Base-by-base conservation (phyloP, 1,140 invertebrate species). In the Onthophagus taurus region DNA sequence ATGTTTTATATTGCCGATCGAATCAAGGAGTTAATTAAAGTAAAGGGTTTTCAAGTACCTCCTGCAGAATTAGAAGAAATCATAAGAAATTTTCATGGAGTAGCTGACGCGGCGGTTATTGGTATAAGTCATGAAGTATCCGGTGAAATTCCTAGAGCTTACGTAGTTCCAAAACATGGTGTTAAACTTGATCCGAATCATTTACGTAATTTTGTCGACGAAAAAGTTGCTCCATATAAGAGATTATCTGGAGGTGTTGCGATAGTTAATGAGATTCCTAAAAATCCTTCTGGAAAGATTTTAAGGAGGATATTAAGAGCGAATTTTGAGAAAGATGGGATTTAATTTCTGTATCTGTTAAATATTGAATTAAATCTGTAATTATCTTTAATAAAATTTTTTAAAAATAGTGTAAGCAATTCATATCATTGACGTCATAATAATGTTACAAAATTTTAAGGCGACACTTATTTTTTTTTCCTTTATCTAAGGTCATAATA, bases 11-110 rank as follows among this genome's bases (percentile, higher is more conserved):
- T 91, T 45, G 75, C 78, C 1, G 88, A 89, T 51, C 66, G 87
- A 46, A 51, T 88, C 2, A 91, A 91, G 52, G 87, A 90, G 58
- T 69, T 90, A 3, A 90, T 90, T 44, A 91, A 91, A 71, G 85
- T 88, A 31, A 84, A 82, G 62, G 82, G 79, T 18, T 72, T 75
- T 33, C 75, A 91, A 80, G 90, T 96, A 6, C 72, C 89, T 4
- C 91, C 91, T 6, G 85, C 89, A 0, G 89, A 93, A 64, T 57
- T 96, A 23, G 91, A 95, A 69, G 82, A 76, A 13, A 51, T 93
- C n/a, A 58, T 95, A 11, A 68, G 85, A 39, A 72, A 71, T 23
- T 84, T 90, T 65, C 80, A 84, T 0, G 76, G 75, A 34, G 67
- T 95, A 1, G 54, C 67, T 3, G 90, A 94, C 57, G 86, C 81